A percentile compares a stretch with the other conserved stretches of the same genome.
These are phyloP conservation scores for Lerema accius DNA, from an alignment of 1,140 invertebrate genomes.

Conservation along the genomic window DNA sequence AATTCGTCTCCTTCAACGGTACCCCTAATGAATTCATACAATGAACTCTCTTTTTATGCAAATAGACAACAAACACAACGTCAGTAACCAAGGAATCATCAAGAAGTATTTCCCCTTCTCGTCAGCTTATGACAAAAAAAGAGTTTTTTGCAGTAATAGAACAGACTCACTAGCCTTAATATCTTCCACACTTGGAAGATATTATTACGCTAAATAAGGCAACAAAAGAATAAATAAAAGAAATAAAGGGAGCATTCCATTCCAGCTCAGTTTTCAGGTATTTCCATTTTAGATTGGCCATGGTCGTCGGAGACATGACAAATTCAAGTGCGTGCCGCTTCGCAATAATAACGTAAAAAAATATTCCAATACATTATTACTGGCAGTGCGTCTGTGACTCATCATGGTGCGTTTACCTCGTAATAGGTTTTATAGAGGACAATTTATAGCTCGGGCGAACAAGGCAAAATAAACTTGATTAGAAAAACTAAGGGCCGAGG, in stretches of 20 bases:
- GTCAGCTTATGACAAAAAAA: too few species aligned
- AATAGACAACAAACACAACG: too few species aligned
- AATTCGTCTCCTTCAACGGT: too few species aligned
- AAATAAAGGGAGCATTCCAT: not conserved
- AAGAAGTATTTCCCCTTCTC: too few species aligned
- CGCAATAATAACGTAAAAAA: constrained; percentile 18
- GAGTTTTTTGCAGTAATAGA: too few species aligned
- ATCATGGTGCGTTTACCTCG: constrained; percentile 36
- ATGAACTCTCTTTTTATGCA: too few species aligned
- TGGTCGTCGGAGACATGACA: constrained; percentile 2
- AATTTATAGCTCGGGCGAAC: constrained; percentile 32
- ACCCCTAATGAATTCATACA: too few species aligned
- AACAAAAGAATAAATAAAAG: too few species aligned
- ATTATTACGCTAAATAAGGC: too few species aligned
- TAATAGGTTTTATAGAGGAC: constrained; percentile 31
- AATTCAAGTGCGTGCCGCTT: not conserved
- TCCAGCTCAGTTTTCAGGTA: not conserved
- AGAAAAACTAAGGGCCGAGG: constrained; percentile 42
- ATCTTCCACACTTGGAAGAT: too few species aligned
- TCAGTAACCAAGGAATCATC: too few species aligned
- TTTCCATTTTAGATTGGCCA: not conserved
- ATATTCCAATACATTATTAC: constrained; percentile 28
- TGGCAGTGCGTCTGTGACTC: constrained; percentile 24
- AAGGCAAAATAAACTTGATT: constrained; percentile 36
- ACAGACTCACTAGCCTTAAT: too few species aligned